Evolutionary conservation across 2,888 invertebrate species (phyloP).

Genomic region (Drosophila pseudotakahashii): DNA sequence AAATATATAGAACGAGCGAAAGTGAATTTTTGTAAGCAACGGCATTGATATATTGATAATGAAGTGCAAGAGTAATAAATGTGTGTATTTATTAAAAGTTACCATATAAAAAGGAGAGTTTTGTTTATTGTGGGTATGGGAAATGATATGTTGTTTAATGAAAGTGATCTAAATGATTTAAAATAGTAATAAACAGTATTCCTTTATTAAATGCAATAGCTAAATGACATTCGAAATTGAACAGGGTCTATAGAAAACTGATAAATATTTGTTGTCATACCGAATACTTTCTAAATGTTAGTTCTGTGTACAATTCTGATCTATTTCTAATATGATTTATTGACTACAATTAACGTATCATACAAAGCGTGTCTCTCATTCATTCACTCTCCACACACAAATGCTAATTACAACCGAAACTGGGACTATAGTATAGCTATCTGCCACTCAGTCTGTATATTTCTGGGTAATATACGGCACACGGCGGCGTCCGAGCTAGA

Average conservation of each 20-base stretch:
- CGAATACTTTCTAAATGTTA: neutral
- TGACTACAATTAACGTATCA: slow-evolving; percentile 15
- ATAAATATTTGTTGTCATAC: neutral
- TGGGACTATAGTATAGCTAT: slow-evolving; percentile 17
- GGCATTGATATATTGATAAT: slow-evolving; percentile 68
- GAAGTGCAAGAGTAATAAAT: slow-evolving; percentile 76
- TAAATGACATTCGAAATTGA: neutral
- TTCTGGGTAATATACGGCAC: slow-evolving; percentile 4
- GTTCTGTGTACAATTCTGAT: neutral
- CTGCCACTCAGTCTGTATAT: slow-evolving; percentile 2
- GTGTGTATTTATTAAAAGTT: slow-evolving; percentile 79
- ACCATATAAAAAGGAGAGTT: slow-evolving; percentile 16
- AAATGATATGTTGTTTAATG: too few species aligned
- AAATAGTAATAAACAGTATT: too few species aligned
- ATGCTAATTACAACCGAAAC: slow-evolving; percentile 15
- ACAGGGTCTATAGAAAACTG: neutral
- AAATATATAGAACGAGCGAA: slow-evolving; percentile 51
- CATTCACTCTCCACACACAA: slow-evolving; percentile 4
- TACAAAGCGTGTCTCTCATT: slow-evolving; percentile 16
- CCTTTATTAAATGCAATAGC: neutral
- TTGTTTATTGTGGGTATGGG: neutral
- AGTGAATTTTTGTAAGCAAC: slow-evolving; percentile 44
- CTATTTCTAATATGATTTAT: slow-evolving; percentile 8
- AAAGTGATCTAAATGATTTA: too few species aligned
- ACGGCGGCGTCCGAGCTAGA: too few species aligned